These are phyloP conservation scores for Lepus oiostolus DNA, from an alignment of 2,797 vertebrate species.

Conservation along the genomic window DNA sequence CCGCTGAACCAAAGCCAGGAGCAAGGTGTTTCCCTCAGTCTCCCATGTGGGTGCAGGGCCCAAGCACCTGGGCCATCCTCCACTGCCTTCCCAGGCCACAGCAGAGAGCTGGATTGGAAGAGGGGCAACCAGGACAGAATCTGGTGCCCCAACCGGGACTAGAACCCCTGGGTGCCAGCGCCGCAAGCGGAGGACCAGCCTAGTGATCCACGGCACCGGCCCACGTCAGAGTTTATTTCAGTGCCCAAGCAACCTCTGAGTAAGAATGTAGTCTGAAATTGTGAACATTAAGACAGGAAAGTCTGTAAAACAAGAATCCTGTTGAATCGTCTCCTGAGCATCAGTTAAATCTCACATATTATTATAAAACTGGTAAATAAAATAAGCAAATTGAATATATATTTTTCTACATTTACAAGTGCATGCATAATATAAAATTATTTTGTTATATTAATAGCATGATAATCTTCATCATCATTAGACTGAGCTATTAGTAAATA, in stretches of 20 bases:
- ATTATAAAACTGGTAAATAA: neutral
- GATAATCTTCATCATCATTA: neutral
- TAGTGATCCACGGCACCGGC: too few species aligned
- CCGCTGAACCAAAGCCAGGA: too few species aligned
- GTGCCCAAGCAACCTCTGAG: accelerated
- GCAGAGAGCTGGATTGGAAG: too few species aligned
- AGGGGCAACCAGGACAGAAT: too few species aligned
- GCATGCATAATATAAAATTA: neutral
- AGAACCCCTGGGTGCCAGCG: too few species aligned
- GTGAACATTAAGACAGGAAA: neutral
- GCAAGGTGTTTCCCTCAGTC: too few species aligned
- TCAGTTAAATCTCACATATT: neutral
- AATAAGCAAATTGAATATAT: neutral
- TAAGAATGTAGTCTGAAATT: neutral
- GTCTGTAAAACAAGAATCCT: neutral
- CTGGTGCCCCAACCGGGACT: too few species aligned
- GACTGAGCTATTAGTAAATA: neutral
- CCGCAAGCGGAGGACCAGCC: too few species aligned
- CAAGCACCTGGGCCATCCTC: too few species aligned
- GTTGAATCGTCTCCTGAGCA: neutral
- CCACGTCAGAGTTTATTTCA: neutral
- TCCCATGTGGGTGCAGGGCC: too few species aligned
- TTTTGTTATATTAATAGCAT: neutral
- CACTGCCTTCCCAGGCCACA: too few species aligned
- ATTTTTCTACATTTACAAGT: neutral